Evolutionary conservation across 2,797 vertebrate species (phyloP).

Genomic region (Muraenolepis orangiensis): DNA sequence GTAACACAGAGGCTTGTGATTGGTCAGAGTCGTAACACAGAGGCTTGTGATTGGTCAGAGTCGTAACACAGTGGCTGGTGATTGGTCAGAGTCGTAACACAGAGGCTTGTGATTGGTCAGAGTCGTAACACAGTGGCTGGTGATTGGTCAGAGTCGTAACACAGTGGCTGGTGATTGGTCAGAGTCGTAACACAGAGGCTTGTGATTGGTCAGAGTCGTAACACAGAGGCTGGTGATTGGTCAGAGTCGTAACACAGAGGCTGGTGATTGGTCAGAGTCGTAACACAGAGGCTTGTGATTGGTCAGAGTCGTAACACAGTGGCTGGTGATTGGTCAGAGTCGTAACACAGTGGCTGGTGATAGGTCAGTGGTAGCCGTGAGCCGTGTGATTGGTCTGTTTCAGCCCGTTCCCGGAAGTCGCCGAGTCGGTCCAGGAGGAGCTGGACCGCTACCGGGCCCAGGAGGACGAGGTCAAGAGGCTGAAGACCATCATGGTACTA

Average conservation of each 20-base stretch:
- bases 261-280: no score
- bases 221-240: no score
- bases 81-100: constrained; percentile 1
- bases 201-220: constrained; percentile 10
- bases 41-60: no score
- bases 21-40: neutral
- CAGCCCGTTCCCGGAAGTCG: constrained; percentile 97
- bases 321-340: neutral
- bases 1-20: no score
- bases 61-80: neutral
- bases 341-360: neutral
- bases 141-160: no score
- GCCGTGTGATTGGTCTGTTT: constrained; percentile 5
- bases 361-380: neutral
- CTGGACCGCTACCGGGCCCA: constrained; percentile 93
- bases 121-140: no score
- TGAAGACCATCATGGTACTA: constrained; percentile 97
- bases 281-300: no score
- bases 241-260: no score
- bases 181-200: neutral
- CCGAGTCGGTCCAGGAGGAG: constrained; percentile 94
- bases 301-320: neutral
- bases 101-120: no score
- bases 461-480: constrained; percentile 94
- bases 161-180: neutral